Evolutionary conservation across 2,113 vertebrate species (phyloP), one percentile per base, ranked within the genome.

Genomic region (Carassius carassius): DNA sequence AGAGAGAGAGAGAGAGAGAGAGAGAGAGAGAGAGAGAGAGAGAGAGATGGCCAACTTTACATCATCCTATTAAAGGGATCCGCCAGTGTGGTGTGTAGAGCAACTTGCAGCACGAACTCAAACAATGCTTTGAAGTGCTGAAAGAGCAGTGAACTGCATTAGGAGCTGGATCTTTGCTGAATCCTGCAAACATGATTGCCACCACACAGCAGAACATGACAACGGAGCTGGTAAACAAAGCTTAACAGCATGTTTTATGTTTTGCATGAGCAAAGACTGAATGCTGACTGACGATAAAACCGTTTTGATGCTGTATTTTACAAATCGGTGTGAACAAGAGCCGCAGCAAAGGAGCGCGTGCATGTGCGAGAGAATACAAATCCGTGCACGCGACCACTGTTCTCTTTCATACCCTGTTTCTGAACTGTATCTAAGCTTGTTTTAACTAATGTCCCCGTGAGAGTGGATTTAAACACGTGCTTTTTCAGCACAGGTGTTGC

Each of bases 131-230:
- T 79, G 62, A 81, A 81, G 62, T 81, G 44, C 77, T 63, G n/a
- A 7, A 63, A 37, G 76, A 78, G 32, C 76, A 23, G 76, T n/a
- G 32, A 41, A 79, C 65, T 67, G 80, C 74, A 51, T 69, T 54
- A 4, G 49, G 35, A 82, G 49, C 32, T 54, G 56, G 21, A 49
- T 81, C 13, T 3, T 8, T 63, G 78, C 37, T 8, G 62, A 69
- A 51, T 51, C 47, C 87, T 85, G 92, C 88, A 84, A 90, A 82
- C 84, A 95, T 95, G 95, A 95, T 95, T 88, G 94, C 94, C 83
- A 94, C 94, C 92, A 95, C 95, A 91, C 95, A 95, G 87, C 95
- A 95, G 86, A 95, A 94, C 88, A 90, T 95, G 92, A 93, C 93
- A 84, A 94, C 94, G 67, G 95, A 95, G 74, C 92, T 92, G 94